Evolutionary conservation across 2,113 vertebrate genomes (phyloP), one percentile per base, ranked within the genome.

Genomic region (Piprites chloris): DNA sequence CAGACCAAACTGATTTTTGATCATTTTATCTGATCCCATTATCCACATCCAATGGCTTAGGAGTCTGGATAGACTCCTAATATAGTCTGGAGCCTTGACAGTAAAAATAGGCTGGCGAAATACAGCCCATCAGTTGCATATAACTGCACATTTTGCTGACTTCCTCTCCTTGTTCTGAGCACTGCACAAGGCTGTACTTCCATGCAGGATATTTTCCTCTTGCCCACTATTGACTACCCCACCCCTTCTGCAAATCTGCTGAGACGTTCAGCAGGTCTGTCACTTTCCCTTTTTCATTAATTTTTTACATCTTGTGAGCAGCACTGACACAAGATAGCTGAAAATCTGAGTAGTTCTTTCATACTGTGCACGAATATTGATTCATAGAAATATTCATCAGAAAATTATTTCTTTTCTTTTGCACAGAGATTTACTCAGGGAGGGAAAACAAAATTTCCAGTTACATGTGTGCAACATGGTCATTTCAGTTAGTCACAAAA

Each of bases 401-500:
- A 62, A 62, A 87, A 72, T 21, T 0, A 20, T n/a, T 56, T 61
- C 46, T 46, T 63, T 61, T 68, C 5, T 69, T 69, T 71, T 14
- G 9, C 19, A 19, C 23, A 39, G n/a, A 49, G 11, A 50, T 61
- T 78, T 90, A 35, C 17, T 68, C 7, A 7, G 4, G 33, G 42
- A 55, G 8, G 16, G 19, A 52, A 67, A 71, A 17, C 7, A 28
- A 55, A 41, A 13, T 76, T 80, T 84, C 24, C 5, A 18, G 41
- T 56, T 86, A 50, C 5, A 3, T 9, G 4, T 44, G 21, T 58
- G 61, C 2, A 1, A 47, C 27, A 9, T 6, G 1, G 6, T 26
- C 47, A 44, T 79, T 79, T 89, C 65, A 55, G 59, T 67, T 53
- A 46, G n/a, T 56, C 75, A 90, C 76, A 93, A 94, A 96, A 96